Percentiles rank a stretch among this genome's conserved stretches.
These are phyloP conservation scores for Chrysogorgia sp. DNA, from an alignment of 92 coral and sea anemone species.

Conservation along the genomic window DNA sequence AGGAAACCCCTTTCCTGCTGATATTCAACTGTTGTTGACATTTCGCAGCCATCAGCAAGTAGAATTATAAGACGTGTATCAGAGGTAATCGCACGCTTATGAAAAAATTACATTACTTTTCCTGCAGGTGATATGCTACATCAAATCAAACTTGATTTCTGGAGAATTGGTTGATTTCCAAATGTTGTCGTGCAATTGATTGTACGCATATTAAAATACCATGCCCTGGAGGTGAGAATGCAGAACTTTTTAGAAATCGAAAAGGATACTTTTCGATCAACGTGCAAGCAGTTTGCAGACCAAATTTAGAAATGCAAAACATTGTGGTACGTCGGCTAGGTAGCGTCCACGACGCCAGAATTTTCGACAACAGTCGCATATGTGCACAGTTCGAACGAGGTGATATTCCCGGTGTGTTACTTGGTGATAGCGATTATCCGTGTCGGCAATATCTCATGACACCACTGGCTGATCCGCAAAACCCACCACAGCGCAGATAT, in stretches of 20 bases:
- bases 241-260: slow-evolving; percentile 33
- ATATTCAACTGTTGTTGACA: slow-evolving; percentile 32
- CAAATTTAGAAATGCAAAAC: too few species aligned
- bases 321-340: too few species aligned
- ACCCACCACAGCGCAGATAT: too few species aligned
- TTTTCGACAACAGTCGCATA: slow-evolving; percentile 38
- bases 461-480: too few species aligned
- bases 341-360: too few species aligned
- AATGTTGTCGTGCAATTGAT: slow-evolving; percentile 32
- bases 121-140: slow-evolving; percentile 28
- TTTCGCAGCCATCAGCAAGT: slow-evolving; percentile 32
- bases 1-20: slow-evolving; percentile 39
- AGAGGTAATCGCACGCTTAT: slow-evolving; percentile 28
- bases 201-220: slow-evolving; percentile 32
- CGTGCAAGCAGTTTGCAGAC: slow-evolving; percentile 38
- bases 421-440: too few species aligned
- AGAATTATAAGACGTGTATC: slow-evolving; percentile 19
- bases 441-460: too few species aligned
- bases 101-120: slow-evolving; percentile 21
- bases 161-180: slow-evolving; percentile 28
- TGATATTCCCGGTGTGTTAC: slow-evolving; percentile 27
- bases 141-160: slow-evolving; percentile 14
- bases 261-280: slow-evolving; percentile 34
- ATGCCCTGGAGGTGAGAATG: slow-evolving; percentile 36
- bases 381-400: slow-evolving; percentile 39